Evolutionary conservation across 2,888 invertebrate species (phyloP).

Genomic region (Drosophila paranaensis): DNA sequence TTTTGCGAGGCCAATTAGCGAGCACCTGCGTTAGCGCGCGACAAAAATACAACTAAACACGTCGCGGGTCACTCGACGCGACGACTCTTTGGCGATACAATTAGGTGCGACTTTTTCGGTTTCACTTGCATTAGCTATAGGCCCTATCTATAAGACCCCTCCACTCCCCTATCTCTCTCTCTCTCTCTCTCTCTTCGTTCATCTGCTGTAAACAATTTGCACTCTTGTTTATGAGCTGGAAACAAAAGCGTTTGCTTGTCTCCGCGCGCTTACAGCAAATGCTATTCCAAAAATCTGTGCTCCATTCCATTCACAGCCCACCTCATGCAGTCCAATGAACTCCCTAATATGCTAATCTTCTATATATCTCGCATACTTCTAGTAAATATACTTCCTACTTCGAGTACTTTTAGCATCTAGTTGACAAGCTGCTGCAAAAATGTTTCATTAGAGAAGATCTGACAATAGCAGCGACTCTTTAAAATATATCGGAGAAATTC

Average conservation of each 20-base stretch:
- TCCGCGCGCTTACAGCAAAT: conserved; percentile 32
- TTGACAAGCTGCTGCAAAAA: conserved; percentile 38
- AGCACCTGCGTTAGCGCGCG: conserved; percentile 44
- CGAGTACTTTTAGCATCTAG: conserved; percentile 1
- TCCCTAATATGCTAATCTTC: conserved; percentile 2
- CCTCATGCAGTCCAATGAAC: conserved; percentile 40
- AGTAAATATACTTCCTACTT: conserved; percentile 14
- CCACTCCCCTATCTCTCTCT: background rate
- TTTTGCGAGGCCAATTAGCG: conserved; percentile 18
- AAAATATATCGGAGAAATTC: background rate
- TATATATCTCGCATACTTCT: conserved; percentile 5
- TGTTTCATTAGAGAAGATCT: conserved; percentile 18
- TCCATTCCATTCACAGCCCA: conserved; percentile 55
- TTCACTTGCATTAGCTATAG: conserved; percentile 41
- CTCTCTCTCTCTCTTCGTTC: background rate
- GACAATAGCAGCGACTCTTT: conserved; percentile 17
- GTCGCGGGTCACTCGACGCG: conserved; percentile 44
- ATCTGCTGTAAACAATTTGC: conserved; percentile 69
- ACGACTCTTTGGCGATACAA: conserved; percentile 21
- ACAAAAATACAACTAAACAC: conserved; percentile 68
- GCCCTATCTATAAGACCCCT: background rate
- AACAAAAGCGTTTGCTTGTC: conserved; percentile 72
- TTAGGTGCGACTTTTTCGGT: conserved; percentile 61
- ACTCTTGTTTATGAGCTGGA: conserved; percentile 64
- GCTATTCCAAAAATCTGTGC: conserved; percentile 6